phyloP scores from a whole-genome alignment of 2,888 invertebrate species.

The Rhogogaster chlorosoma region DNA sequence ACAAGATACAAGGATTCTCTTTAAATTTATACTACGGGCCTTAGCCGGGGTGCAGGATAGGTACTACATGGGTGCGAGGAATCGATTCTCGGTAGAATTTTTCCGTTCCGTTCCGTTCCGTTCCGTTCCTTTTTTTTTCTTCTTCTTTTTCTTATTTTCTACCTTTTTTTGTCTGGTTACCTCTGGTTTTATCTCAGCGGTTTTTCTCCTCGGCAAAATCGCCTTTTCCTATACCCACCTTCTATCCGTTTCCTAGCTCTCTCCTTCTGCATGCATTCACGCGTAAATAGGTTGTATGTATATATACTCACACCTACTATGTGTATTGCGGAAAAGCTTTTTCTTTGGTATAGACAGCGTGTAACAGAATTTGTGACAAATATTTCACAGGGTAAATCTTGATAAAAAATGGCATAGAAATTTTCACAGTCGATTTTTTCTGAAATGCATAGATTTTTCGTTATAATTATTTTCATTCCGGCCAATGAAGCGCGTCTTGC shows the following conservation, averaged over 20 bases:
- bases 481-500: too few relatives aligned
- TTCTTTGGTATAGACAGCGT: background rate
- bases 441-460: too few relatives aligned
- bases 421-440: too few relatives aligned
- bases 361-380: too few relatives aligned
- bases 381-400: too few relatives aligned
- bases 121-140: background rate
- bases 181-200: constrained; percentile 23
- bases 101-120: background rate
- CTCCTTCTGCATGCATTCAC: background rate
- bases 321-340: constrained; percentile 1
- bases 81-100: constrained; percentile 39
- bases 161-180: constrained; percentile 10
- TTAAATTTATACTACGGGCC: constrained; percentile 1
- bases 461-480: too few relatives aligned
- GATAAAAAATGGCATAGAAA: too few relatives aligned
- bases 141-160: background rate
- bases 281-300: background rate
- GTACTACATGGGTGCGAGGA: constrained; percentile 5
- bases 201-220: constrained; percentile 3
- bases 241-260: background rate
- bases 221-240: background rate
- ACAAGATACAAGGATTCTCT: constrained; percentile 36
- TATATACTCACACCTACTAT: background rate
- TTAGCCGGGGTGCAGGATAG: background rate